Evolutionary conservation across 2,888 invertebrate genomes (phyloP).

Genomic region (Cheilosia urbana): DNA sequence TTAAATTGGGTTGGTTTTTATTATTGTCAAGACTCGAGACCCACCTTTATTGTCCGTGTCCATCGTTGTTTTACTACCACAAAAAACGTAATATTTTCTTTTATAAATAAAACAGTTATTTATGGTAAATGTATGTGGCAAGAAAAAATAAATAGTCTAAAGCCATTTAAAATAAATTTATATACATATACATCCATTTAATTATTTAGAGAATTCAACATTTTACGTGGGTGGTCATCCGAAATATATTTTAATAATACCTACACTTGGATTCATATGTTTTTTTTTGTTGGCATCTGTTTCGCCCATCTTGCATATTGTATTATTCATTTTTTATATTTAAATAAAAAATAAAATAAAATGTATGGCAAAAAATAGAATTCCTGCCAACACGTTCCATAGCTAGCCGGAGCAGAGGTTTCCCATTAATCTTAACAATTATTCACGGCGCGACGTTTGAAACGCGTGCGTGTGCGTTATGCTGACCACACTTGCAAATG

Average conservation of each 20-base stretch:
- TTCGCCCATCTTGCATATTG: not conserved
- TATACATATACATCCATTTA: conserved; percentile 20
- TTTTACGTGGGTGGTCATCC: conserved; percentile 31
- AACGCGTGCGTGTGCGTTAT: conserved; percentile 10
- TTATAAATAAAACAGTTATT: conserved; percentile 27
- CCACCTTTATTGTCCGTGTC: no score
- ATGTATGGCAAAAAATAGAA: not conserved
- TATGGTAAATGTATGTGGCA: conserved; percentile 9
- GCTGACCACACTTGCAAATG: not conserved
- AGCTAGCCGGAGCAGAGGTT: not conserved
- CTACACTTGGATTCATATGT: not conserved
- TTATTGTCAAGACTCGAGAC: no score
- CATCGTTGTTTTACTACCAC: no score
- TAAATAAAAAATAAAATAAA: conserved; percentile 10
- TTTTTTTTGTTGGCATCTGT: conserved; percentile 2
- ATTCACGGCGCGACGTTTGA: not conserved
- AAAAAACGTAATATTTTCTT: no score
- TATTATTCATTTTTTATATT: conserved; percentile 39
- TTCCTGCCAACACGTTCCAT: not conserved
- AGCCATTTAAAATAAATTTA: conserved; percentile 45
- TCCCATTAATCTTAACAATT: conserved; percentile 16
- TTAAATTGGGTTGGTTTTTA: no score
- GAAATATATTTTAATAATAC: conserved; percentile 51
- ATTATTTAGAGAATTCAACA: conserved; percentile 39
- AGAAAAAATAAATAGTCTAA: conserved; percentile 3